A percentile compares a stretch with the other conserved stretches of the same genome.
Evolutionary conservation across 1,140 invertebrate species (phyloP).

Genomic region (Drosophila novamexicana): DNA sequence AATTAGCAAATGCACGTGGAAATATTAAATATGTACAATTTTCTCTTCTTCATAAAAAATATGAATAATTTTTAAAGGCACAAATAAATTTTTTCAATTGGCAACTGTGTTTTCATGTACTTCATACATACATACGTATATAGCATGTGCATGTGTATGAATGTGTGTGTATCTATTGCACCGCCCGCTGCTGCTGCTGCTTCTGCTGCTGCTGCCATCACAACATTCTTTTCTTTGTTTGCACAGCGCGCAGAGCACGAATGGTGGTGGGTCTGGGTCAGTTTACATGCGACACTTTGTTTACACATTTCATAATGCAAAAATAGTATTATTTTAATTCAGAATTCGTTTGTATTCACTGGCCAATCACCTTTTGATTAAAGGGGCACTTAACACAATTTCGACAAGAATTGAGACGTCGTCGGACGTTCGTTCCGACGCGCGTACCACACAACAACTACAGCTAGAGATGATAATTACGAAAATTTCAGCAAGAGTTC

Average conservation of each 20-base stretch:
- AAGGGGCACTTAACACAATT: conserved; percentile 27
- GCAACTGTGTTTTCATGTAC: conserved; percentile 10
- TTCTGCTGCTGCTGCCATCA: conserved; percentile 34
- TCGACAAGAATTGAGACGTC: conserved; percentile 17
- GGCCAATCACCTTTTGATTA: conserved; percentile 38
- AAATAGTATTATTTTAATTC: conserved; percentile 29
- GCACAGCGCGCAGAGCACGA: conserved; percentile 10
- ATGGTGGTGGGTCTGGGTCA: conserved; percentile 30
- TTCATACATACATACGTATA: conserved; percentile 17
- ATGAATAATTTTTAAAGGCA: not conserved
- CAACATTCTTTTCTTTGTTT: conserved; percentile 60
- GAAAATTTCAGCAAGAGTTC: not conserved
- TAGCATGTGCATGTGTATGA: conserved; percentile 23
- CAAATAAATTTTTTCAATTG: not conserved
- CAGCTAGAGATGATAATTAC: not conserved
- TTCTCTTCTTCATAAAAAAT: not conserved
- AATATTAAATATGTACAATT: not conserved
- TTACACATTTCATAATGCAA: conserved; percentile 8
- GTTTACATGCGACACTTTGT: not conserved
- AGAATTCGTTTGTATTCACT: conserved; percentile 29
- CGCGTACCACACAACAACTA: conserved; percentile 39
- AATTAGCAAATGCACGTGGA: not conserved
- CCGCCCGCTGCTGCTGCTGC: conserved; percentile 28
- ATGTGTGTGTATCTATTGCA: conserved; percentile 48
- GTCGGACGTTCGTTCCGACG: conserved; percentile 20